Base-by-base conservation (phyloP, 2,113 vertebrate species). In the Thinocorus orbignyianus region DNA sequence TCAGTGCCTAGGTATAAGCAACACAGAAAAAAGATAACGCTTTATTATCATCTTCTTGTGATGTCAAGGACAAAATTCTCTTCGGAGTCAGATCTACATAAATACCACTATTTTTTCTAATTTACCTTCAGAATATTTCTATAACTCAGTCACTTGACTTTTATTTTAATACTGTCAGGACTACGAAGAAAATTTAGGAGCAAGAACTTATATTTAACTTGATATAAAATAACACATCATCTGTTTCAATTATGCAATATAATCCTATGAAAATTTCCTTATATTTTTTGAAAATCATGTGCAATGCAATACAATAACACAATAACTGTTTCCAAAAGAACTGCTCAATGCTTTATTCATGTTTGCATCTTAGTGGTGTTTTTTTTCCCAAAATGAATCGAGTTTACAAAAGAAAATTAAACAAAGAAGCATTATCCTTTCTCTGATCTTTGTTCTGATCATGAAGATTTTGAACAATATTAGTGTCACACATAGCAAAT, bases 341-440 rank as follows among this genome's bases (percentile, higher is more conserved):
- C 35, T 70, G 42, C 48, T 89, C 60, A 35, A 88, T 82, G 60
- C 31, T 93, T 88, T 91, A 81, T 86, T 87, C 78, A 41, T 33
- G 35, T 94, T 86, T 80, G 48, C 61, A 95, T 90, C 69, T 96
- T 94, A 92, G 81, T 44, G 44, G 17, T 71, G 82, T 4, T 3
- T 3, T 19, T 42, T 86, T 79, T 72, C 41, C 78, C 62, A 2
- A 97, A 96, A 93, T 77, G 52, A 97, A 94, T 87, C 37, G 35
- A 95, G 70, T 97, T 97, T 96, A 96, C 95, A 95, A 96, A 98
- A 97, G 95, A 90, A 97, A 97, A 98, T 96, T 84, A 96, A 97
- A 94, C 79, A 91, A 94, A 92, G 93, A 92, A 87, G 87, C 95
- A 97, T 94, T 97, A 97, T 97, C 86, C 97, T 87, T 94, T 94